Base-by-base conservation (phyloP, 2,113 vertebrate species). In the Xenopus tropicalis region DNA sequence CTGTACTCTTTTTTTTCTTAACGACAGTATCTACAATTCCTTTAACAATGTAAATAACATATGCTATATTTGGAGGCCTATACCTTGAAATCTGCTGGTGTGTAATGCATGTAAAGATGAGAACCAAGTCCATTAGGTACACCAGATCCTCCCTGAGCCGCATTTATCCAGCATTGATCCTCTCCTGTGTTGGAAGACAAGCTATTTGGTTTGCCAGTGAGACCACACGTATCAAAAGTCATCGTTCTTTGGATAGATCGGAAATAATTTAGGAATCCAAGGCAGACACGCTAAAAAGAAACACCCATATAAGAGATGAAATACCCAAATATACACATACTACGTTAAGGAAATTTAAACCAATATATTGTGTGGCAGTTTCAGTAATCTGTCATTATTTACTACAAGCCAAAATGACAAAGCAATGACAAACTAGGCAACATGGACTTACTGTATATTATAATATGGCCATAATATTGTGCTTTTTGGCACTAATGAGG, bases 221-320 rank as follows among this genome's bases (percentile, higher is more conserved):
- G 82, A 24, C 87, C 82, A 0, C 83, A 70, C 1, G 83, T 80
- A 52, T 87, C 90, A 74, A 89, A 88, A 0, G 83, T 90, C 68
- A 92, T 66, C 1, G 82, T 92, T 79, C 86, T 81, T 76, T 94
- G 89, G 54, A 90, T 7, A 0, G 92, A 93, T 72, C 85, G 87
- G 81, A 91, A 90, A 78, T 86, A 92, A 82, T 88, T 93, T 58
- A 92, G 82, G 72, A 89, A 79, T 25, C 86, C 89, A 58, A 94
- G 80, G 63, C 85, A 88, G 52, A 74, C 37, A 16, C 22, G 14
- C 88, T 93, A 78, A 80, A 79, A 6, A 74, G 57, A 84, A n/a
- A 54, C 19, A 16, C 11, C 29, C 0, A 14, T 16, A 12, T 61
- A 22, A 20, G 19, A 58, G 19, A 14, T 61, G 6, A 24, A 61